Conservation (phyloP, 2,797 vertebrate species). For the Pangasius mekongensis region DNA sequence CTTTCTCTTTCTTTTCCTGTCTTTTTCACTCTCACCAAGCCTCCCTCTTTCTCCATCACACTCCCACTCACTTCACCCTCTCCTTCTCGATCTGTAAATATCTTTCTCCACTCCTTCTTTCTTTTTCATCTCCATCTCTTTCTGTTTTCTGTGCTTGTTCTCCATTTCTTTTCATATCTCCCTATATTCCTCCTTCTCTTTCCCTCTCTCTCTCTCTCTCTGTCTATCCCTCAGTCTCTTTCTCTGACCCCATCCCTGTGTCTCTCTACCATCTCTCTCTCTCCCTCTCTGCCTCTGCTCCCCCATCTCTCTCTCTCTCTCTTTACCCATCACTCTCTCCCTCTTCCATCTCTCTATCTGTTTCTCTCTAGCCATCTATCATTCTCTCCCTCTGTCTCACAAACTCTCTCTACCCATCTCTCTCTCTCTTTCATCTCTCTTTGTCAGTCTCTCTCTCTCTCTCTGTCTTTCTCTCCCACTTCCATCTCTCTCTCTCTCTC, state of each 20-base stretch:
- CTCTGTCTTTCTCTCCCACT: not conserved
- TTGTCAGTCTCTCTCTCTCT: not conserved
- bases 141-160: not conserved
- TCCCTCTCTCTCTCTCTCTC: not conserved
- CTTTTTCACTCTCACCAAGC: not conserved
- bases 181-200: not conserved
- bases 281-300: not conserved
- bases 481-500: not conserved
- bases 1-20: not conserved
- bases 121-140: not conserved
- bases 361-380: not conserved
- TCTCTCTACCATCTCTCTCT: not conserved
- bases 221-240: not conserved
- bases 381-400: not conserved
- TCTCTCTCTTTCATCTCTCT: not conserved
- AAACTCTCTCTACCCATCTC: constrained; percentile 18
- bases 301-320: not conserved
- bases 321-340: not conserved
- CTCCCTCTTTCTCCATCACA: not conserved
- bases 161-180: not conserved
- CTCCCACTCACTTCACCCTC: not conserved
- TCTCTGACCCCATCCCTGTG: not conserved
- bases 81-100: not conserved
- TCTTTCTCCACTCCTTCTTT: not conserved
- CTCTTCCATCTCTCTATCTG: not conserved